Base-by-base conservation (phyloP, 2,797 vertebrate genomes). In the Holocentrus rufus region DNA sequence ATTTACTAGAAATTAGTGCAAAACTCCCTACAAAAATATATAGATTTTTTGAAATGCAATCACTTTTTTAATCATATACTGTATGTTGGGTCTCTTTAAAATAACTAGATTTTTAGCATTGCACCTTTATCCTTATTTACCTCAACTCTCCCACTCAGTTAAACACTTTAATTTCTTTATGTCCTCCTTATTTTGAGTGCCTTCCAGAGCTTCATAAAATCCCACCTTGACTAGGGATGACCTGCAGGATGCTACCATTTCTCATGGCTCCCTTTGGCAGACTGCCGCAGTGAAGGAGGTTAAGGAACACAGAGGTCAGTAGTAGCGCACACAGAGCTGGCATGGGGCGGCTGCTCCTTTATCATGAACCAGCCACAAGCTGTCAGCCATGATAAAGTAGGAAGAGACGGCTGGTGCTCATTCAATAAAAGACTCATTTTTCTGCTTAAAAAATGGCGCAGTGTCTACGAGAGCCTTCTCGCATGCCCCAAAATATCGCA, bases 361-460 rank as follows among this genome's bases (percentile, higher is more conserved):
- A 83, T 85, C 84, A 81, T 25, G 42, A 55, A 56, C 64, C 69
- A 36, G 65, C 49, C 73, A 52, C 71, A 59, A 64, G 64, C 82
- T 88, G 84, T 87, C 81, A 76, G 72, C 71, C 1, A 68, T 83
- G 80, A 90, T 85, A 54, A 84, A 89, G 73, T 79, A 39, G 54
- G 56, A 62, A 77, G 72, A 68, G 69, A 59, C 70, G 39, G 74
- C 78, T 65, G 73, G 50, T 47, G 27, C 75, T 80, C 62, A 59
- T 84, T 87, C 80, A 85, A 69, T 80, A 77, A 83, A 82, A 82
- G 46, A 79, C 56, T 30, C 0, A 73, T 81, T 83, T 79, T 72
- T 77, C 72, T 80, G 69, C 59, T 65, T 72, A 68, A 79, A 70
- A 76, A 72, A 67, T 64, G 30, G 30, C 56, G 50, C 14, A 36